These are phyloP conservation scores for Calycopis cecrops DNA, from an alignment of 1,140 invertebrate species.

Conservation along the genomic window DNA sequence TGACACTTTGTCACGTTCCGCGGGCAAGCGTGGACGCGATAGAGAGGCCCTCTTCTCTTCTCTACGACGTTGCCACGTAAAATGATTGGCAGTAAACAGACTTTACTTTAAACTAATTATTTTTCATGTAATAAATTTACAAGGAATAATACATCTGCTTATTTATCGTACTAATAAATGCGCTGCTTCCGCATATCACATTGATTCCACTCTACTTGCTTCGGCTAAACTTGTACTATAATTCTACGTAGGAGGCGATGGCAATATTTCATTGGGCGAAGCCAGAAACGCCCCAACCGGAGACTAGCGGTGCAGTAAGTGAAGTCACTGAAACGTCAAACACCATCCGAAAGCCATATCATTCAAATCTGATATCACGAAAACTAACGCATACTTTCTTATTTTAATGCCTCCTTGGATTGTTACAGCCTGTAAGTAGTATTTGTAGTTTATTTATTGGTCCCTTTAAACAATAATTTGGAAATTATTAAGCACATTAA, in stretches of 20 bases:
- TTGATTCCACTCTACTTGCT: constrained; percentile 36
- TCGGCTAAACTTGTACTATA: constrained; percentile 49
- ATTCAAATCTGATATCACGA: constrained; percentile 60
- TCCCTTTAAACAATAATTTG: neutral
- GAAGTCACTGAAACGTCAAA: constrained; percentile 54
- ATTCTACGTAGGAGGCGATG: constrained; percentile 69
- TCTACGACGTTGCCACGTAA: no score
- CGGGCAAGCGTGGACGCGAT: no score
- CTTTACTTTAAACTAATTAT: no score
- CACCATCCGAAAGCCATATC: constrained; percentile 54
- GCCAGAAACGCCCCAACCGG: constrained; percentile 60
- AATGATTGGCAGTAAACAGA: no score
- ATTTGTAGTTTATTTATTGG: constrained; percentile 21
- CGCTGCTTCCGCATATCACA: constrained; percentile 34
- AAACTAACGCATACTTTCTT: constrained; percentile 67
- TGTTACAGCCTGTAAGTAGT: constrained; percentile 69
- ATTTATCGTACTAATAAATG: constrained; percentile 11
- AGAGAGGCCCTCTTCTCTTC: no score
- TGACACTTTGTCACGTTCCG: no score
- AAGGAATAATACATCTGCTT: no score
- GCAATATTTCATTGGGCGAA: constrained; percentile 65
- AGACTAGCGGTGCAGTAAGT: constrained; percentile 71
- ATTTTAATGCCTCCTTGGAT: constrained; percentile 67
- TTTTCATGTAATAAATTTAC: no score
- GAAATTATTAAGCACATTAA: no score